phyloP scores from a whole-genome alignment of 2,113 vertebrate species.

The Ciconia maguari region DNA sequence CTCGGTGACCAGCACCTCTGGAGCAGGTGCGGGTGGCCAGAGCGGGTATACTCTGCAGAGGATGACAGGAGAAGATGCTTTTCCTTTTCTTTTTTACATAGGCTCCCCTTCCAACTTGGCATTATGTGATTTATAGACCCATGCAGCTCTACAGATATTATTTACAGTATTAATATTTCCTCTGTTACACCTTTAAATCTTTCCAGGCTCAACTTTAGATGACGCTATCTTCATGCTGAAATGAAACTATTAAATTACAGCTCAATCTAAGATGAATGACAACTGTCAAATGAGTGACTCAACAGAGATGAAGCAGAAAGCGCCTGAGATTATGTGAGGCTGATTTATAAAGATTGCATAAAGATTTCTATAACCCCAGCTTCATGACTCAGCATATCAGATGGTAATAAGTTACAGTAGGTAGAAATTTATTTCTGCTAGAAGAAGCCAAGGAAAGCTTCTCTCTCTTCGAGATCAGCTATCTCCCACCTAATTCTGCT shows the following conservation, averaged over 20 bases:
- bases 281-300: constrained; percentile 64
- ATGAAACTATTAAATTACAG: constrained; percentile 70
- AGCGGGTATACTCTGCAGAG: accelerated
- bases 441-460: constrained; percentile 40
- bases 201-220: not conserved
- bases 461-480: not conserved
- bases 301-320: constrained; percentile 65
- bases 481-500: not conserved
- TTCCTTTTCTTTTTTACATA: not conserved
- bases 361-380: constrained; percentile 64
- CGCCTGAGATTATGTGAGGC: constrained; percentile 35
- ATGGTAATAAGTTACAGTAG: constrained; percentile 66
- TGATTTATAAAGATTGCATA: constrained; percentile 71
- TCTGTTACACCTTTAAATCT: constrained; percentile 69
- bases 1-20: not conserved
- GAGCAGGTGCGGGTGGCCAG: not conserved
- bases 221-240: constrained; percentile 51
- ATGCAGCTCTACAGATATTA: constrained; percentile 42
- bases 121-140: constrained; percentile 2
- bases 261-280: constrained; percentile 67
- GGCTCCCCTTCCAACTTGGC: not conserved
- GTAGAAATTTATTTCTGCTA: constrained; percentile 64
- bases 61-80: not conserved
- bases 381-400: constrained; percentile 68
- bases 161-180: constrained; percentile 67